Evolutionary conservation across 1,140 invertebrate genomes (phyloP).

Genomic region (Ctenoplectra terminalis): DNA sequence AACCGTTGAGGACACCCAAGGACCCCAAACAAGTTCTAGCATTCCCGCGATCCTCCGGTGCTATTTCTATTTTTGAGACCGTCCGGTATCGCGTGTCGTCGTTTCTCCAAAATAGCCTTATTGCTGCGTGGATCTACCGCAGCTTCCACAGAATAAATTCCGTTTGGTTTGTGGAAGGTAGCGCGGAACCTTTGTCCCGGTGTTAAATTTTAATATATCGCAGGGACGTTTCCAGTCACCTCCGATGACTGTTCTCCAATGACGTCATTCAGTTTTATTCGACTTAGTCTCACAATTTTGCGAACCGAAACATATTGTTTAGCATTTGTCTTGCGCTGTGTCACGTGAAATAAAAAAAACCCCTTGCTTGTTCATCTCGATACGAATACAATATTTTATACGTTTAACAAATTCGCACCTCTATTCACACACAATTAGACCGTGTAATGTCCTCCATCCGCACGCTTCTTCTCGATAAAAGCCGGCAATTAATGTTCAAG

Average conservation of each 20-base stretch:
- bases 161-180: neutral
- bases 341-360: no score
- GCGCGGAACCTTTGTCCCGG: neutral
- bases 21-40: slow-evolving; percentile 36
- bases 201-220: neutral
- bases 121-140: neutral
- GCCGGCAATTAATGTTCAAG: slow-evolving; percentile 54
- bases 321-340: no score
- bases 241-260: neutral
- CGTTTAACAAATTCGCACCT: neutral
- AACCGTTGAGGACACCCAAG: slow-evolving; percentile 46
- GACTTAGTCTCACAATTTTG: no score
- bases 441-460: slow-evolving; percentile 38
- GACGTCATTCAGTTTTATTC: neutral
- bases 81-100: slow-evolving; percentile 1
- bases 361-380: no score
- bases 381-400: neutral
- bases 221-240: neutral
- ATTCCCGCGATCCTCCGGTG: neutral
- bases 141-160: neutral
- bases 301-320: no score
- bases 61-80: slow-evolving; percentile 20
- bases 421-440: slow-evolving; percentile 39
- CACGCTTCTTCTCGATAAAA: slow-evolving; percentile 51
- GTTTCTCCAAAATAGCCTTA: neutral